Conservation (phyloP, 2,888 invertebrate genomes). For the Heliconius hortense region DNA sequence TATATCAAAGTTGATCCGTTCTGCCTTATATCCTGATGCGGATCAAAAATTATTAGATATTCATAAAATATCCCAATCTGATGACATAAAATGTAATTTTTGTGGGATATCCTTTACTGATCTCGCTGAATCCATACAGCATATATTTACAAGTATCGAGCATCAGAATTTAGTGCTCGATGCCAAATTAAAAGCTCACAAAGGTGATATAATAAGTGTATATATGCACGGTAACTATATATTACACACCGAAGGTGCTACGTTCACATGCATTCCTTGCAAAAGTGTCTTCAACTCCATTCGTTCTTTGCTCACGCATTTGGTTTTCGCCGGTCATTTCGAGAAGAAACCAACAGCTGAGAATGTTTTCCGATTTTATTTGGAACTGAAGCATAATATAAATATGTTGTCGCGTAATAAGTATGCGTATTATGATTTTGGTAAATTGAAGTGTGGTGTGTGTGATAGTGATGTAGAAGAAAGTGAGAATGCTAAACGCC, state of each 20-base stretch:
- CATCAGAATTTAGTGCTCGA: constrained; percentile 64
- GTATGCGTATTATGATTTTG: constrained; percentile 71
- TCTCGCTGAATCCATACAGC: constrained; percentile 56
- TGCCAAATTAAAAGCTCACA: constrained; percentile 53
- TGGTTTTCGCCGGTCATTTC: constrained; percentile 72
- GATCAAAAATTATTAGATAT: constrained; percentile 54
- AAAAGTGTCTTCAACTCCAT: constrained; percentile 67
- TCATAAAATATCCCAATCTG: constrained; percentile 54
- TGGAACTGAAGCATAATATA: constrained; percentile 74
- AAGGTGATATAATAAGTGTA: constrained; percentile 71
- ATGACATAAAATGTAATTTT: constrained; percentile 56
- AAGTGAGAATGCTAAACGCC: constrained; percentile 71
- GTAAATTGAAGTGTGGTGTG: constrained; percentile 69
- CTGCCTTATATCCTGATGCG: constrained; percentile 58
- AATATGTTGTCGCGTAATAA: constrained; percentile 71
- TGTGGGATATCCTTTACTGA: constrained; percentile 60
- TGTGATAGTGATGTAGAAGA: constrained; percentile 67
- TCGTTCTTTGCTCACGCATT: constrained; percentile 63
- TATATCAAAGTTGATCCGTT: constrained; percentile 60
- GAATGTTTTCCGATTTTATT: constrained; percentile 72
- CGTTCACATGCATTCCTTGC: constrained; percentile 64
- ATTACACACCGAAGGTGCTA: constrained; percentile 65
- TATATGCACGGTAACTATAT: constrained; percentile 73
- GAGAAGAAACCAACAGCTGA: constrained; percentile 60
- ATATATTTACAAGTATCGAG: constrained; percentile 59